Evolutionary conservation across 2,113 vertebrate species (phyloP).

Genomic region (Urocitellus parryii): DNA sequence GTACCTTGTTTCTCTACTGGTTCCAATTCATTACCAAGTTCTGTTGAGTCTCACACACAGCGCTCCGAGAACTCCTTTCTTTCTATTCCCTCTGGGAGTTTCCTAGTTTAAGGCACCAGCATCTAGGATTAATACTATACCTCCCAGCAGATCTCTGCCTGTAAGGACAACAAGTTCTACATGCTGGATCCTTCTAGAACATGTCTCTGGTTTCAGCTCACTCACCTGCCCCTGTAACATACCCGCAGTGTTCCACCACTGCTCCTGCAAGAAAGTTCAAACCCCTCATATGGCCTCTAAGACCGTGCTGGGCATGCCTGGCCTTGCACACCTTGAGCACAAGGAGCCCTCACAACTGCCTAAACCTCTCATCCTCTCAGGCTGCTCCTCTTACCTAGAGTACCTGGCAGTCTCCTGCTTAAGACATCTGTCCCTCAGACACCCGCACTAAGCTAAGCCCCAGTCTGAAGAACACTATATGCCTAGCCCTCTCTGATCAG

Average conservation of each 20-base stretch:
- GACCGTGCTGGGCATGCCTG: not conserved
- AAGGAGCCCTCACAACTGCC: rapidly evolving
- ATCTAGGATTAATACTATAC: not conserved
- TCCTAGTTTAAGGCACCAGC: not conserved
- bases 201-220: not conserved
- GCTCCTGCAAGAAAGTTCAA: not conserved
- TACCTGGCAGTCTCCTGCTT: not conserved
- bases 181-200: not conserved
- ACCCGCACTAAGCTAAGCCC: not conserved
- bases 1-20: not conserved
- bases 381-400: not conserved
- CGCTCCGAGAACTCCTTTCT: not conserved
- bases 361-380: rapidly evolving
- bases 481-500: not conserved
- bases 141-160: not conserved
- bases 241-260: rapidly evolving
- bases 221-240: too few species aligned
- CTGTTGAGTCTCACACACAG: not conserved
- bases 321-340: rapidly evolving
- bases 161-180: not conserved
- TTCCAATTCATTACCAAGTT: not conserved
- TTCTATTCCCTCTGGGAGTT: too few species aligned
- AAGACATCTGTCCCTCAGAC: too few species aligned
- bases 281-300: not conserved
- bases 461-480: not conserved